phyloP scores from a whole-genome alignment of 2,797 vertebrate species.

The Rhinophrynus dorsalis region DNA sequence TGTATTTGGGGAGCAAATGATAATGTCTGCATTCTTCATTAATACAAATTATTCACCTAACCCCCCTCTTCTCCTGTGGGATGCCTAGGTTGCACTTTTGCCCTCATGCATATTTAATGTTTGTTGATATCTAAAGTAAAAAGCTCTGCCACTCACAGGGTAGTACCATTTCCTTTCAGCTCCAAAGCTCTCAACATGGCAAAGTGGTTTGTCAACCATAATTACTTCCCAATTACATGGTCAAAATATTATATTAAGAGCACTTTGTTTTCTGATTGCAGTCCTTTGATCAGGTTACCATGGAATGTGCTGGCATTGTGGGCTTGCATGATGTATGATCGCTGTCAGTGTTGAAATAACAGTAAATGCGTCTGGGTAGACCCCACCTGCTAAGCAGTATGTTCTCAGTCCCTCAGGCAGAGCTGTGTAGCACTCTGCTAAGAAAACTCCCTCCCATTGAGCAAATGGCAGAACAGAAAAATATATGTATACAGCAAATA shows the following conservation, averaged over 20 bases:
- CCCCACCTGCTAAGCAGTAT: conserved; percentile 78
- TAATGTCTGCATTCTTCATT: conserved; percentile 27
- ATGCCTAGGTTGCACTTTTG: conserved; percentile 30
- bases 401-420: conserved; percentile 72
- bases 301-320: conserved; percentile 73
- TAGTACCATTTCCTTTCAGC: conserved; percentile 39
- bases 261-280: conserved; percentile 69
- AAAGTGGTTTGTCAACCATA: conserved; percentile 77
- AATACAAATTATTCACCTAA: conserved; percentile 26
- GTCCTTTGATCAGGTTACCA: conserved; percentile 74
- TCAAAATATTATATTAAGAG: conserved; percentile 72
- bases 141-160: conserved; percentile 19
- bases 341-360: conserved; percentile 91
- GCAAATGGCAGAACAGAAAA: conserved; percentile 65
- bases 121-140: conserved; percentile 32
- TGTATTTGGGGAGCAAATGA: conserved; percentile 33
- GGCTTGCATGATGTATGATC: conserved; percentile 84
- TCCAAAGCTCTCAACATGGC: conserved; percentile 58
- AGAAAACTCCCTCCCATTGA: conserved; percentile 69
- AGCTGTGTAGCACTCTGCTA: conserved; percentile 55
- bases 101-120: conserved; percentile 42
- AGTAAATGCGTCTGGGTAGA: conserved; percentile 75
- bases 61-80: neutral
- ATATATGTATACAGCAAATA: conserved; percentile 3
- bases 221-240: conserved; percentile 76